Percentiles rank a stretch among this genome's conserved stretches.
phyloP scores from a whole-genome alignment of 2,888 invertebrate species.

The Fragum fragum region DNA sequence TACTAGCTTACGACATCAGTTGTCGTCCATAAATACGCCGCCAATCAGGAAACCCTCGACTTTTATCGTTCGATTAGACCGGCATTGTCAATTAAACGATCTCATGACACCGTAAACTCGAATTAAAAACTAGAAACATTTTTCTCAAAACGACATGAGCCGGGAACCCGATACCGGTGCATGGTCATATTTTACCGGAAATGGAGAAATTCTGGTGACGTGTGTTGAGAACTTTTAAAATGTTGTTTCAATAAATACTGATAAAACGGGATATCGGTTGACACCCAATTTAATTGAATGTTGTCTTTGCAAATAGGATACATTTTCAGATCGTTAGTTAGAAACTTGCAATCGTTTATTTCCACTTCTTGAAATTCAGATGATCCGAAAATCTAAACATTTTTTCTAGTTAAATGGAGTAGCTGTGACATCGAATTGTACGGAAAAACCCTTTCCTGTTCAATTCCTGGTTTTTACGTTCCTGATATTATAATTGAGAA shows the following conservation, averaged over 20 bases:
- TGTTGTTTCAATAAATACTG: constrained; percentile 32
- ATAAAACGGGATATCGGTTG: constrained; percentile 31
- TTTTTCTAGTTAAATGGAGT: no score
- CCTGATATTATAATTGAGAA: no score
- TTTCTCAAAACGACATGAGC: neutral
- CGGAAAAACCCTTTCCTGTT: no score
- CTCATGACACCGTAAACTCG: constrained; percentile 39
- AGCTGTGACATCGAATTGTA: no score
- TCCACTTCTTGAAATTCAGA: no score
- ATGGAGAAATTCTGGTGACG: constrained; percentile 25
- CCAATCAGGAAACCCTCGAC: constrained; percentile 49
- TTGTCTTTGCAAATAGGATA: constrained; percentile 27
- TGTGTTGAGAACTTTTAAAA: constrained; percentile 31
- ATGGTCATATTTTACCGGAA: constrained; percentile 30
- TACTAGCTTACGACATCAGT: constrained; percentile 30
- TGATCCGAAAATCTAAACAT: no score
- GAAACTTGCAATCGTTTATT: neutral
- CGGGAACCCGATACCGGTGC: constrained; percentile 20
- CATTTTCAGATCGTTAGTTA: constrained; percentile 11
- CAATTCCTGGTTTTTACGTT: no score
- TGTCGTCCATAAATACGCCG: constrained; percentile 45
- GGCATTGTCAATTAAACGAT: constrained; percentile 39
- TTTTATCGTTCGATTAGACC: constrained; percentile 53
- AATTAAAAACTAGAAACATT: constrained; percentile 31
- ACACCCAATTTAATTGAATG: constrained; percentile 29